These are phyloP conservation scores for Callitettix versicolor DNA, from an alignment of 1,140 invertebrate species.

Conservation along the genomic window DNA sequence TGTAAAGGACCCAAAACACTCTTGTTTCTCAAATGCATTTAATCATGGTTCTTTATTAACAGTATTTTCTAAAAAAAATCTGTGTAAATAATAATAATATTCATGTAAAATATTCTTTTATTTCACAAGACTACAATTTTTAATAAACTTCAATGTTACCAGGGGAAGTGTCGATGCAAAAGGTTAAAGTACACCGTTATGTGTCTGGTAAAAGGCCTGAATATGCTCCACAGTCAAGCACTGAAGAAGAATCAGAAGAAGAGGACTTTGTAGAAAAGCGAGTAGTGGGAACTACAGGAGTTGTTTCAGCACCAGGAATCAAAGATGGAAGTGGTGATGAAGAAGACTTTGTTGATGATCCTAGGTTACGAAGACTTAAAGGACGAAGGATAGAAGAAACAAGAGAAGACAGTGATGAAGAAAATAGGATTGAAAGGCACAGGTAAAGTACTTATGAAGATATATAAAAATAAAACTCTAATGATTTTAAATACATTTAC, in stretches of 20 bases:
- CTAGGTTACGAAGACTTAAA: constrained; percentile 52
- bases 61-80: too few relatives aligned
- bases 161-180: constrained; percentile 93
- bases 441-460: constrained; percentile 18
- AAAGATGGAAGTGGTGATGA: constrained; percentile 4
- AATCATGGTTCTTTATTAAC: too few relatives aligned
- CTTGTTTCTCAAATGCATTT: too few relatives aligned
- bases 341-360: constrained; percentile 50
- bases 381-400: constrained; percentile 26
- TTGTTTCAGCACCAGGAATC: constrained; percentile 8
- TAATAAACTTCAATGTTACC: constrained; percentile 21
- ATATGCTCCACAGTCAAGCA: constrained; percentile 71
- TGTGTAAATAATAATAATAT: too few relatives aligned
- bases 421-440: constrained; percentile 37
- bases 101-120: too few relatives aligned
- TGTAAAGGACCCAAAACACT: too few relatives aligned
- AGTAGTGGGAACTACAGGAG: not conserved
- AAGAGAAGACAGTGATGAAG: constrained; percentile 32
- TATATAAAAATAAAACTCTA: not conserved
- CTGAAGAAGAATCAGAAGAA: constrained; percentile 72
- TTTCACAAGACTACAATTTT: too few relatives aligned
- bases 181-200: constrained; percentile 89
- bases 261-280: constrained; percentile 70
- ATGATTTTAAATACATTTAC: too few relatives aligned
- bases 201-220: constrained; percentile 89